Evolutionary conservation across 2,797 vertebrate genomes (phyloP).

Genomic region (Scarus forsteni): DNA sequence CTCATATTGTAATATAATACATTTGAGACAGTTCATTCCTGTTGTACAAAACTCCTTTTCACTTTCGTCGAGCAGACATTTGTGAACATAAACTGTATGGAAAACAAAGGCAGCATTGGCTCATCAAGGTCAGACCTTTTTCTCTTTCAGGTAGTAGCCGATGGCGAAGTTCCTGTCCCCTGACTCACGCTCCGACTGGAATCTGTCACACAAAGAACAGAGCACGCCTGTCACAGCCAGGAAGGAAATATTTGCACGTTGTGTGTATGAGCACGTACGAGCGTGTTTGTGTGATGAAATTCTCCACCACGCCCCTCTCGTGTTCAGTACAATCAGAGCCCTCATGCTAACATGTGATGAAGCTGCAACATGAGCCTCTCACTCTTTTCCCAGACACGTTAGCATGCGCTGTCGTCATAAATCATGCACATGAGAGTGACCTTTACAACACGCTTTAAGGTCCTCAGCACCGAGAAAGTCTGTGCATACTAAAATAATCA

Average conservation of each 20-base stretch:
- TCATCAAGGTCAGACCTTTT: slow-evolving; percentile 87
- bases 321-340: slow-evolving; percentile 25
- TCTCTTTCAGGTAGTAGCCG: slow-evolving; percentile 98
- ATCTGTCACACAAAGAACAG: slow-evolving; percentile 81
- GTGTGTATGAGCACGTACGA: slow-evolving; percentile 16
- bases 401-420: slow-evolving; percentile 9
- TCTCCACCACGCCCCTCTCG: slow-evolving; percentile 14
- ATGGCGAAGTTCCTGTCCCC: slow-evolving; percentile 99
- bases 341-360: slow-evolving; percentile 26
- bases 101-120: neutral
- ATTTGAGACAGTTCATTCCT: no score
- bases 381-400: slow-evolving; percentile 13
- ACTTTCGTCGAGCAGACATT: neutral
- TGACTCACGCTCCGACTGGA: slow-evolving; percentile 97
- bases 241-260: slow-evolving; percentile 24
- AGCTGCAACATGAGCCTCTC: slow-evolving; percentile 33
- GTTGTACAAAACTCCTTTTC: neutral
- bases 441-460: neutral
- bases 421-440: slow-evolving; percentile 20
- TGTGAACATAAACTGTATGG: neutral
- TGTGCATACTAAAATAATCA: neutral
- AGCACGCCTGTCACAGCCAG: slow-evolving; percentile 30
- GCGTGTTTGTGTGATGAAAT: slow-evolving; percentile 31
- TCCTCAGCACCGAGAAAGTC: neutral
- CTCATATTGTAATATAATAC: no score